phyloP scores from a whole-genome alignment of 2,888 invertebrate genomes.

The Chaetogeoica ovagalla region DNA sequence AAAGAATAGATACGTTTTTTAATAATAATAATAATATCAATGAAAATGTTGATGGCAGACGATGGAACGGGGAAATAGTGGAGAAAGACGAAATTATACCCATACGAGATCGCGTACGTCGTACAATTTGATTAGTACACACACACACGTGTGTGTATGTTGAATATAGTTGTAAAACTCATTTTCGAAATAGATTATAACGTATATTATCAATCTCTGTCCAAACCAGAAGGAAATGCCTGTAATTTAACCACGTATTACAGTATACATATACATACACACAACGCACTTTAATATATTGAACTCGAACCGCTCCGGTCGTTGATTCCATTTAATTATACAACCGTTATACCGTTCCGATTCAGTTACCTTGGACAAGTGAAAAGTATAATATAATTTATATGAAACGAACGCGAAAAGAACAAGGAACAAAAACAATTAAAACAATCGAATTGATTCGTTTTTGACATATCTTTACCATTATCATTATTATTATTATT shows the following conservation, averaged over 20 bases:
- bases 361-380: conserved; percentile 15
- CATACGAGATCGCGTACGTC: not conserved
- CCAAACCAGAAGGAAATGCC: conserved; percentile 48
- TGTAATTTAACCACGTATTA: conserved; percentile 38
- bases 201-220: conserved; percentile 50
- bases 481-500: not conserved
- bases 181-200: conserved; percentile 42
- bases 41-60: conserved; percentile 21
- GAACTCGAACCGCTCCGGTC: conserved; percentile 38
- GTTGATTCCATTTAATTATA: conserved; percentile 50
- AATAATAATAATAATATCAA: conserved; percentile 34
- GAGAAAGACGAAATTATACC: conserved; percentile 28
- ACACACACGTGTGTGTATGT: not conserved
- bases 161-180: conserved; percentile 37
- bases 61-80: not conserved
- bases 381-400: not conserved
- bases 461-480: not conserved
- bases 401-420: not conserved
- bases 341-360: conserved; percentile 45
- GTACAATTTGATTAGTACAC: conserved; percentile 29
- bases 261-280: too few species aligned
- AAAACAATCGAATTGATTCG: conserved; percentile 16
- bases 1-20: not conserved
- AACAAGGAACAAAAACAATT: not conserved
- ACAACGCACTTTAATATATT: conserved; percentile 37